Percentiles rank a stretch among this genome's conserved stretches.
phyloP scores from a whole-genome alignment of 1,140 invertebrate species.

The Cataglyphis hispanica region DNA sequence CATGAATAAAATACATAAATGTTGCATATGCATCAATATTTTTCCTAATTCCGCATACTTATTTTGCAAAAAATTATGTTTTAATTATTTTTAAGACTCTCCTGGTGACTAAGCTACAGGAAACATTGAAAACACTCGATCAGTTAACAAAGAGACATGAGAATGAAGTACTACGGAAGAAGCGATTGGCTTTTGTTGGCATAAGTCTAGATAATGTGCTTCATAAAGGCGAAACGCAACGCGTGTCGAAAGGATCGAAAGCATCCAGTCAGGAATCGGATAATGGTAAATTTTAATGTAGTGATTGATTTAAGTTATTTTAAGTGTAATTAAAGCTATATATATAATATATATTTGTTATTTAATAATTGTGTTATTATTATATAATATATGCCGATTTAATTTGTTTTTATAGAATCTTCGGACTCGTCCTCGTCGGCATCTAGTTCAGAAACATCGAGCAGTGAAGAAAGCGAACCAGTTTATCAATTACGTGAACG shows the following conservation, averaged over 20 bases:
- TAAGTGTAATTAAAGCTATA: background rate
- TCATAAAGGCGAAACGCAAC: conserved; percentile 82
- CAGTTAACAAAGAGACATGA: conserved; percentile 88
- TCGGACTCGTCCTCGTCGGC: conserved; percentile 75
- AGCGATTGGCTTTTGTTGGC: conserved; percentile 91
- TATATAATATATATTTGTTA: background rate
- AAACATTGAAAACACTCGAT: conserved; percentile 89
- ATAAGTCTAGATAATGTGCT: conserved; percentile 93
- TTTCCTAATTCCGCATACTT: background rate
- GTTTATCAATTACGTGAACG: conserved; percentile 94
- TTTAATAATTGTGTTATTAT: background rate
- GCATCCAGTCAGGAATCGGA: conserved; percentile 79
- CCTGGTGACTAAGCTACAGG: conserved; percentile 90
- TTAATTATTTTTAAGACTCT: conserved; percentile 89
- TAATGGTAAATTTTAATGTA: conserved; percentile 70
- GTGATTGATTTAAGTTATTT: background rate
- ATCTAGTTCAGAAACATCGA: conserved; percentile 85
- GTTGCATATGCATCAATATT: background rate
- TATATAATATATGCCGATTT: conserved; percentile 5
- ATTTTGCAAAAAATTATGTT: conserved; percentile 7
- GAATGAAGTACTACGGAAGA: conserved; percentile 90
- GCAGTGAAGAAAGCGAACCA: conserved; percentile 89
- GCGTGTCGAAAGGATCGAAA: conserved; percentile 77
- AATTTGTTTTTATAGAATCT: conserved; percentile 71
- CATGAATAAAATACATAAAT: background rate